A percentile compares a stretch with the other conserved stretches of the same genome.
Conservation (phyloP, 1,140 invertebrate species). For the Papilio helenus region DNA sequence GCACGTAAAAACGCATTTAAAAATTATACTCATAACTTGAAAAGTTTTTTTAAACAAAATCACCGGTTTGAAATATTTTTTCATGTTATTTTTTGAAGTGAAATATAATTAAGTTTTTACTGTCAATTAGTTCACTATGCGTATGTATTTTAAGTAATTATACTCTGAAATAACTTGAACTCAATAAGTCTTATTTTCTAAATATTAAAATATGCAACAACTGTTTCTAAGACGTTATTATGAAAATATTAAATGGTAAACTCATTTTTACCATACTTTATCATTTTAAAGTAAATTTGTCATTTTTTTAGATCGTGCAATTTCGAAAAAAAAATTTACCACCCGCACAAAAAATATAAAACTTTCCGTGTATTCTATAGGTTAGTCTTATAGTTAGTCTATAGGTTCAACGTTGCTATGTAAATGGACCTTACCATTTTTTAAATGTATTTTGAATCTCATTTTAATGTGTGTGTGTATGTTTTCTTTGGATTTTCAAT, state of each 20-base stretch:
- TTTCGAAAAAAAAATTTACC: not conserved
- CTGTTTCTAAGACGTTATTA: not conserved
- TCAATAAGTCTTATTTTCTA: no score
- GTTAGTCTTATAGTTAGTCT: no score
- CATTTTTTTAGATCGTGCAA: not conserved
- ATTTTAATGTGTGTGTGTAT: no score
- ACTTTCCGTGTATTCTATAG: not conserved
- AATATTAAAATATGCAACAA: no score
- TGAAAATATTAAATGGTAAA: not conserved
- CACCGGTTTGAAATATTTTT: not conserved
- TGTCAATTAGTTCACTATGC: not conserved
- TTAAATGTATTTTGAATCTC: no score
- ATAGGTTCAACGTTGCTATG: not conserved
- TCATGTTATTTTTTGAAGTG: not conserved
- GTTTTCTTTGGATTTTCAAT: no score
- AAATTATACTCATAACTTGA: not conserved
- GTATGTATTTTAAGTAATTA: not conserved
- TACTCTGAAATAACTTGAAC: not conserved
- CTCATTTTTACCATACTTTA: no score
- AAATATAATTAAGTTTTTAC: not conserved
- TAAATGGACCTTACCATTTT: no score
- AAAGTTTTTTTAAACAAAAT: not conserved
- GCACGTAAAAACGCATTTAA: not conserved
- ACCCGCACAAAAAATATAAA: not conserved
- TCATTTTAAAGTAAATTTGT: no score